These are phyloP conservation scores for Calonectris borealis DNA, from an alignment of 2,113 vertebrate genomes.

Conservation along the genomic window DNA sequence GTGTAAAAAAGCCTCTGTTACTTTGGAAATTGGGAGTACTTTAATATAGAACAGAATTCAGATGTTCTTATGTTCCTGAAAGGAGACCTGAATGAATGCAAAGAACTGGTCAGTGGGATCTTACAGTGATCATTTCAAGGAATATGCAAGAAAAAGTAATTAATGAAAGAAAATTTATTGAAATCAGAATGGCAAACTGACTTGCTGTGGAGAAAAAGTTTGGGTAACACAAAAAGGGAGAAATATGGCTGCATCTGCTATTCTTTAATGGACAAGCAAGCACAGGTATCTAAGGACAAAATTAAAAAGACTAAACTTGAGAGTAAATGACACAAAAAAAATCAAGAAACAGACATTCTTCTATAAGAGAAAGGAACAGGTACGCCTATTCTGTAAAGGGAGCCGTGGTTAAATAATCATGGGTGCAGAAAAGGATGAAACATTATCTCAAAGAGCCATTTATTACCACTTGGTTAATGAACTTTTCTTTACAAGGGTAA, in stretches of 20 bases:
- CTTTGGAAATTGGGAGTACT: neutral
- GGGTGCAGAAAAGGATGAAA: neutral
- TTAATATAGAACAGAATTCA: neutral
- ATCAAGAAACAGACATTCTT: neutral
- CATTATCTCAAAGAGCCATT: neutral
- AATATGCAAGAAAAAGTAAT: neutral
- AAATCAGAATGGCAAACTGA: neutral
- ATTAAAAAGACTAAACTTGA: neutral
- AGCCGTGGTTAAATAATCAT: neutral
- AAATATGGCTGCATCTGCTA: neutral
- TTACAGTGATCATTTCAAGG: neutral
- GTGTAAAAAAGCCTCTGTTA: neutral
- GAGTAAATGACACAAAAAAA: neutral
- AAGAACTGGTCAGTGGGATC: neutral
- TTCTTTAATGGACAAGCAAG: neutral
- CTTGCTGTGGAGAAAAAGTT: neutral
- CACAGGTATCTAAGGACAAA: neutral
- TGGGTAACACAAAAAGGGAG: neutral
- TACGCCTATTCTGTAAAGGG: neutral
- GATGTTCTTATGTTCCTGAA: neutral
- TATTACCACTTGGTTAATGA: neutral
- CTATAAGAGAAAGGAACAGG: neutral
- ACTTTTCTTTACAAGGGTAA: neutral
- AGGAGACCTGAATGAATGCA: neutral
- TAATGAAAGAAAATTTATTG: neutral